These are phyloP conservation scores for Trichomalopsis sarcophagae DNA, from an alignment of 1,140 invertebrate genomes.

Conservation along the genomic window DNA sequence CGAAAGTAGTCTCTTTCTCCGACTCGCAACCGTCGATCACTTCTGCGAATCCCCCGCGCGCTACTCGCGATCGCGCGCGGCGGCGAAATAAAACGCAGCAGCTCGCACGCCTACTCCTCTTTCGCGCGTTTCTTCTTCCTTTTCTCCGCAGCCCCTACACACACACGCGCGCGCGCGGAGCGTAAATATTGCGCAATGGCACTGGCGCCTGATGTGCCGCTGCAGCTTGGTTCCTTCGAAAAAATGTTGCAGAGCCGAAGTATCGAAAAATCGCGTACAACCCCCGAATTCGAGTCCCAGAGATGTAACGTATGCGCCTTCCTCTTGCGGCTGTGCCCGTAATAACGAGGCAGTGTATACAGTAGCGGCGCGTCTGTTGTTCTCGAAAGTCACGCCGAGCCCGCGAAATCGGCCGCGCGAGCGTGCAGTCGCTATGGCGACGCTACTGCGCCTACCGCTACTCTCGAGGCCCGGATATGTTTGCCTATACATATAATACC, in stretches of 20 bases:
- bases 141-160: not conserved
- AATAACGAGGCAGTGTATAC: not conserved
- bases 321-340: not conserved
- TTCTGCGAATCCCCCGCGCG: slow-evolving; percentile 38
- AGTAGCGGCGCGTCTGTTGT: slow-evolving; percentile 14
- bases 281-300: not conserved
- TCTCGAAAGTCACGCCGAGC: slow-evolving; percentile 17
- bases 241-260: no score
- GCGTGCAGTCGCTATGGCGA: slow-evolving; percentile 43
- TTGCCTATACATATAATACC: not conserved
- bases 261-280: no score
- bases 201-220: not conserved
- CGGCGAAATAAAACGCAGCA: slow-evolving; percentile 42
- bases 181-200: slow-evolving; percentile 41
- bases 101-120: not conserved
- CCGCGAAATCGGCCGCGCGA: slow-evolving; percentile 12
- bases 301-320: not conserved
- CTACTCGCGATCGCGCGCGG: not conserved
- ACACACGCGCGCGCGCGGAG: not conserved
- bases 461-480: not conserved
- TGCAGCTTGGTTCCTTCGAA: no score
- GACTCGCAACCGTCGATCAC: slow-evolving; percentile 32
- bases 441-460: not conserved
- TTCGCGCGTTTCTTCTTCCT: not conserved
- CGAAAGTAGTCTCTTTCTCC: slow-evolving; percentile 20